phyloP scores from a whole-genome alignment of 2,888 invertebrate genomes.

The Heliconius ethilla region DNA sequence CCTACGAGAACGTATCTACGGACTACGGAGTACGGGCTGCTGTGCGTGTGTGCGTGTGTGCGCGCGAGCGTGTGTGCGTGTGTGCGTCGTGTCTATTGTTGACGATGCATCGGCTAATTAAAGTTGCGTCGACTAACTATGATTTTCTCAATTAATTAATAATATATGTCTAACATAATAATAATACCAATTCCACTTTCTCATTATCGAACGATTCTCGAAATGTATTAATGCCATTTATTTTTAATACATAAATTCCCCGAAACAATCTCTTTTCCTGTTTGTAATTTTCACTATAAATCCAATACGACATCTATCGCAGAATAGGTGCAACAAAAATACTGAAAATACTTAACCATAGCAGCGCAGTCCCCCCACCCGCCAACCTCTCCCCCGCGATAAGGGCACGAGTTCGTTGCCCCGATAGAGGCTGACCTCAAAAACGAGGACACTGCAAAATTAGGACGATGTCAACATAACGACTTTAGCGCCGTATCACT shows the following conservation, averaged over 20 bases:
- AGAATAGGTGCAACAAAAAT: slow-evolving; percentile 58
- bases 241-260: background rate
- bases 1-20: slow-evolving; percentile 57
- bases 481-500: slow-evolving; percentile 68
- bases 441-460: slow-evolving; percentile 87
- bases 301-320: slow-evolving; percentile 67
- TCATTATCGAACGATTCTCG: background rate
- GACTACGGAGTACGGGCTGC: slow-evolving; percentile 16
- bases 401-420: slow-evolving; percentile 82
- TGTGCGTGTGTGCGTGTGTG: slow-evolving; percentile 26
- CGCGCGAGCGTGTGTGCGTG: slow-evolving; percentile 51
- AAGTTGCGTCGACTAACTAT: background rate
- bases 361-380: slow-evolving; percentile 53
- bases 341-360: slow-evolving; percentile 52
- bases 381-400: slow-evolving; percentile 66
- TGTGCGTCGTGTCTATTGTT: slow-evolving; percentile 51
- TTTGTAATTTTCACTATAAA: slow-evolving; percentile 8
- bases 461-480: slow-evolving; percentile 81
- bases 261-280: background rate
- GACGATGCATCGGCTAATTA: slow-evolving; percentile 58
- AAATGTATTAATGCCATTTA: background rate
- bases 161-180: background rate
- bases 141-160: background rate
- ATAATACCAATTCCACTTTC: background rate
- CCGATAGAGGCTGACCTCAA: slow-evolving; percentile 85